A percentile compares a stretch with the other conserved stretches of the same genome.
phyloP scores from a whole-genome alignment of 2,888 invertebrate species.

The Thymelicus lineola region DNA sequence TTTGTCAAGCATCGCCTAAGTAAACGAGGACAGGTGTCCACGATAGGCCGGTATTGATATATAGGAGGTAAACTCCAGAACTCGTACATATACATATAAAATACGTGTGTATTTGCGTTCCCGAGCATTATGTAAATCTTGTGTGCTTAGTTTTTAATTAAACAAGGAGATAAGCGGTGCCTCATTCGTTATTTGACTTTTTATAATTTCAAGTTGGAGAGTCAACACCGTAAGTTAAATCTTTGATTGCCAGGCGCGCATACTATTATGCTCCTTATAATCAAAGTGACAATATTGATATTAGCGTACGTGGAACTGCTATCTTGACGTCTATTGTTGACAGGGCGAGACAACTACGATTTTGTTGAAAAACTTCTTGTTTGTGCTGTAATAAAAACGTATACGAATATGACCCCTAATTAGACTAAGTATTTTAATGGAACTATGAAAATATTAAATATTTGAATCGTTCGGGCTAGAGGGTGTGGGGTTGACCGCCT shows the following conservation, averaged over 20 bases:
- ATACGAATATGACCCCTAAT: slow-evolving; percentile 31
- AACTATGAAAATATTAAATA: slow-evolving; percentile 6
- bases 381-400: slow-evolving; percentile 31
- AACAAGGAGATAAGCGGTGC: slow-evolving; percentile 74
- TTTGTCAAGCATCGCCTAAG: slow-evolving; percentile 79
- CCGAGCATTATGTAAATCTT: slow-evolving; percentile 77
- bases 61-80: slow-evolving; percentile 51
- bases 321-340: slow-evolving; percentile 41
- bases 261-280: slow-evolving; percentile 41
- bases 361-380: slow-evolving; percentile 28
- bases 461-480: not conserved
- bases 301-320: slow-evolving; percentile 27
- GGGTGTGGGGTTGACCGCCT: not conserved
- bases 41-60: slow-evolving; percentile 74
- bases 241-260: slow-evolving; percentile 42
- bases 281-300: slow-evolving; percentile 36
- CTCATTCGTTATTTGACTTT: slow-evolving; percentile 73
- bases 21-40: slow-evolving; percentile 82
- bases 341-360: slow-evolving; percentile 36
- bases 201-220: slow-evolving; percentile 59
- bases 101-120: slow-evolving; percentile 60
- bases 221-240: slow-evolving; percentile 58
- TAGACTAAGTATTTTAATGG: slow-evolving; percentile 15
- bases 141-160: slow-evolving; percentile 76
- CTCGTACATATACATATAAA: slow-evolving; percentile 58